Evolutionary conservation across 2,797 vertebrate species (phyloP).

Genomic region (Sus cebifrons): DNA sequence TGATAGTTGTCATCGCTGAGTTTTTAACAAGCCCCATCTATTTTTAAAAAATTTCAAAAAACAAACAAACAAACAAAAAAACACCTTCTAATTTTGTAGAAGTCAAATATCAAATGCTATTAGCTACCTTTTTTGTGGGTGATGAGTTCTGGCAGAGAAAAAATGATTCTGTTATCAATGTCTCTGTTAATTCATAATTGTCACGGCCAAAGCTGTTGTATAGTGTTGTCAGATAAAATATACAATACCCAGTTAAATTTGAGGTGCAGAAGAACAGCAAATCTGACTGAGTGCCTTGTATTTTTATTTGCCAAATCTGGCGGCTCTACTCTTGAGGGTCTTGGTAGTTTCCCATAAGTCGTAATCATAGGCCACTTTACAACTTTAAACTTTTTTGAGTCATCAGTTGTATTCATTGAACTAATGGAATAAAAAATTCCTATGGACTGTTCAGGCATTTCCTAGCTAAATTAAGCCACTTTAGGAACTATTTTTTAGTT

Average conservation of each 20-base stretch:
- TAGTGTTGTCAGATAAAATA: not conserved
- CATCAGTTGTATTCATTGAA: not conserved
- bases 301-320: not conserved
- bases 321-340: not conserved
- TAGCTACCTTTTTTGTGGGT: not conserved
- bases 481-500: conserved; percentile 26
- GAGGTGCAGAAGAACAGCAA: not conserved
- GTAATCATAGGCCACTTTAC: not conserved
- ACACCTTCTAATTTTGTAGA: too few relatives aligned
- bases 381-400: not conserved
- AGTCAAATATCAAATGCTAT: not conserved
- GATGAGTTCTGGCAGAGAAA: conserved; percentile 14
- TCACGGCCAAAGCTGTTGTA: not conserved
- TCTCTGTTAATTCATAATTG: conserved; percentile 30
- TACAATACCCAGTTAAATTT: not conserved
- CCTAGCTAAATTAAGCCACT: not conserved
- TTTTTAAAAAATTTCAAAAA: too few relatives aligned
- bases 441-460: not conserved
- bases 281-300: not conserved
- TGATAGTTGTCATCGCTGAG: too few relatives aligned
- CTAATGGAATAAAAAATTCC: not conserved
- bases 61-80: too few relatives aligned
- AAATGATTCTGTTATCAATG: not conserved
- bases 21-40: too few relatives aligned
- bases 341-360: not conserved